A percentile compares a stretch with the other conserved stretches of the same genome.
Evolutionary conservation across 2,888 invertebrate genomes (phyloP).

Genomic region (Deilephila porcellus): DNA sequence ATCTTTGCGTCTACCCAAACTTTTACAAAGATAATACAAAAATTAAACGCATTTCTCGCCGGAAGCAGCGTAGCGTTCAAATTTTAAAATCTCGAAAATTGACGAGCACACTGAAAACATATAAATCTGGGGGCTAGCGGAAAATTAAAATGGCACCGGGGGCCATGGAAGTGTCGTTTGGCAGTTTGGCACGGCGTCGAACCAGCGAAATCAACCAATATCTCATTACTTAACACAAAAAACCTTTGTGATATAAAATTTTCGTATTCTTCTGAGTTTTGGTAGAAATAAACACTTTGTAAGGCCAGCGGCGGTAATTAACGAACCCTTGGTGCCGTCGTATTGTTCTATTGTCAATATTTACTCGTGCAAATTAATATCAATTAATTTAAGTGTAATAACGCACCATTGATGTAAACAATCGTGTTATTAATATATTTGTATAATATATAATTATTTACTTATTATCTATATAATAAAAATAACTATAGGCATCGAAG

Average conservation of each 20-base stretch:
- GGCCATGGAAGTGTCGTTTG: slow-evolving; percentile 59
- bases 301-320: slow-evolving; percentile 7
- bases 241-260: slow-evolving; percentile 52
- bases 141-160: slow-evolving; percentile 79
- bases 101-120: slow-evolving; percentile 76
- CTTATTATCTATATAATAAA: too few species aligned
- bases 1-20: slow-evolving; percentile 37
- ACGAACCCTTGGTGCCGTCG: neutral
- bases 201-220: slow-evolving; percentile 56
- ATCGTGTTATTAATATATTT: too few species aligned
- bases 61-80: slow-evolving; percentile 70
- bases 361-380: neutral
- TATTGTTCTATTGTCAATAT: neutral
- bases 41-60: slow-evolving; percentile 54
- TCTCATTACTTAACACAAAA: slow-evolving; percentile 56
- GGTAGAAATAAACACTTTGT: slow-evolving; percentile 16
- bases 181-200: slow-evolving; percentile 52
- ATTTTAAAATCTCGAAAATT: slow-evolving; percentile 78
- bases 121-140: slow-evolving; percentile 80
- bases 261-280: slow-evolving; percentile 35
- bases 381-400: neutral
- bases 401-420: neutral
- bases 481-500: too few species aligned
- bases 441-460: too few species aligned
- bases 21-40: slow-evolving; percentile 53